Evolutionary conservation across 2,888 invertebrate species (phyloP), one percentile per base, ranked within the genome.

Genomic region (Melanophora roralis): DNA sequence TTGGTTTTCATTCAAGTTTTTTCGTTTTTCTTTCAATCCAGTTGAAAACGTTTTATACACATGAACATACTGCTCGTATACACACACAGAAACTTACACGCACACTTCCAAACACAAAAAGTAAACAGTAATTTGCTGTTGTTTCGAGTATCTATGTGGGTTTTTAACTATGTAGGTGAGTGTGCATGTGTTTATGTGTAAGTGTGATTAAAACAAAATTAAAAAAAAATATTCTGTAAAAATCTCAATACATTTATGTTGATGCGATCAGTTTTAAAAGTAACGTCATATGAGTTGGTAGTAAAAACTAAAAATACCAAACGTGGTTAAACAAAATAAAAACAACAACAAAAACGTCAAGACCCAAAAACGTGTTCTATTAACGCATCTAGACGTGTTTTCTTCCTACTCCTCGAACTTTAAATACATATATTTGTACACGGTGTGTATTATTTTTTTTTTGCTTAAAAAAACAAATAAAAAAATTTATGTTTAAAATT

Each of bases 201-300:
- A 47, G 47, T 36, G 53, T 32, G 45, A 53, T 55, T 45, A 36
- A 53, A 45, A 64, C 16, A 45, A 55, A 57, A 64, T 9, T 34
- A 45, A 5, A 27, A 27, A 53, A 65, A 65, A 40, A 64, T 57
- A 80, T 71, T 79, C 38, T 80, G 75, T 80, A 80, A 80, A 80
- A 80, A 72, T 76, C 72, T 73, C 73, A 80, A 80, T 76, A 80
- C 80, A 77, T 79, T 83, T 85, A 84, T 85, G 87, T 87, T 88
- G 86, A 86, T 87, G 88, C 87, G 89, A 89, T 89, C 88, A 89
- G 87, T 88, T 89, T 88, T 88, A 86, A 88, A 89, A 87, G 88
- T 88, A 87, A 89, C 86, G 88, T 89, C 87, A 88, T 72, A 72
- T 62, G 72, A 81, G 68, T 72, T 78, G 81, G 81, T 78, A 75